A percentile compares a stretch with the other conserved stretches of the same genome.
phyloP scores from a whole-genome alignment of 2,888 invertebrate species.

The Diogma glabrata region DNA sequence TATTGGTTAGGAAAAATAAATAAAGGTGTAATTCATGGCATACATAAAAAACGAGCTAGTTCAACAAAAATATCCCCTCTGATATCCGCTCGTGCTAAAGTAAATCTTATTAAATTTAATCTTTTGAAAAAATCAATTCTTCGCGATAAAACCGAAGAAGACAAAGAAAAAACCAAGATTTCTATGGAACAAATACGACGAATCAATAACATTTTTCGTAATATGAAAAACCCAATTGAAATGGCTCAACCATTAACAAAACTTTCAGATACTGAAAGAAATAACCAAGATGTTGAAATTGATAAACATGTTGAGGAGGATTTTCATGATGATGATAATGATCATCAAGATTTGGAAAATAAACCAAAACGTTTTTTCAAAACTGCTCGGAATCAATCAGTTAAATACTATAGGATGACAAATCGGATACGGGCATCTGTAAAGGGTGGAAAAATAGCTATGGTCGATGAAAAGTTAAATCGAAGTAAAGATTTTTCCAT shows the following conservation, averaged over 20 bases:
- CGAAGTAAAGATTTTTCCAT: neutral
- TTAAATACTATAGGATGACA: conserved; percentile 7
- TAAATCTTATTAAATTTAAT: neutral
- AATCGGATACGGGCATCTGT: neutral
- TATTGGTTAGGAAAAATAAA: conserved; percentile 19
- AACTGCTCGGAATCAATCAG: neutral
- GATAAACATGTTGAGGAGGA: neutral
- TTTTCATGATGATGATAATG: conserved; percentile 3
- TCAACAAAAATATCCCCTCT: neutral
- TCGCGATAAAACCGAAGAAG: conserved; percentile 1
- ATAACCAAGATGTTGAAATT: neutral
- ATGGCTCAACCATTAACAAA: neutral
- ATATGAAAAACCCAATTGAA: conserved; percentile 7
- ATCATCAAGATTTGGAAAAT: too few species aligned
- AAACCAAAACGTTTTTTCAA: conserved; percentile 6
- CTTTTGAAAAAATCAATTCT: conserved; percentile 1
- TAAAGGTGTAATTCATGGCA: conserved; percentile 24
- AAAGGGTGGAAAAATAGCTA: neutral
- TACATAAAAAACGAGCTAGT: neutral
- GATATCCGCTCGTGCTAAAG: neutral
- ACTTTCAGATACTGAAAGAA: neutral
- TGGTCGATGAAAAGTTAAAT: neutral
- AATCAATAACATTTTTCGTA: conserved; percentile 6
- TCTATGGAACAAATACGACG: conserved; percentile 1
- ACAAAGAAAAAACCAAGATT: neutral